phyloP scores from a whole-genome alignment of 2,888 invertebrate genomes.

The Agriotes lineatus region DNA sequence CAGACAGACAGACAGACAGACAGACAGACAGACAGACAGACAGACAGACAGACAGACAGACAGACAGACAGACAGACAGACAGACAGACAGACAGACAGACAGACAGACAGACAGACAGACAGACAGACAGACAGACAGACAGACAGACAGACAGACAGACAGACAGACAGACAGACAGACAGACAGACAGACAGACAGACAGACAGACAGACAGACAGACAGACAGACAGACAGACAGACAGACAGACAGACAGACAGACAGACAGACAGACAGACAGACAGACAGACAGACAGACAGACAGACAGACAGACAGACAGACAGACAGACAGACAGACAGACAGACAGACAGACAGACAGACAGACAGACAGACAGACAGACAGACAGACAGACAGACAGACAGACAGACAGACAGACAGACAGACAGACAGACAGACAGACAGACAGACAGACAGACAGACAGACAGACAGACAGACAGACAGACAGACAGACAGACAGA shows the following conservation, averaged over 20 bases:
- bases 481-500: conserved; percentile 7
- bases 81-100: conserved; percentile 7
- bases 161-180: conserved; percentile 7
- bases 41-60: conserved; percentile 7
- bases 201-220: conserved; percentile 7
- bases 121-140: conserved; percentile 7
- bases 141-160: conserved; percentile 7
- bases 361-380: conserved; percentile 7
- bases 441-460: neutral
- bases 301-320: conserved; percentile 7
- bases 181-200: conserved; percentile 7
- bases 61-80: conserved; percentile 7
- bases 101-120: conserved; percentile 7
- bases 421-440: neutral
- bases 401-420: conserved; percentile 7
- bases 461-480: conserved; percentile 7
- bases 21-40: conserved; percentile 7
- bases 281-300: conserved; percentile 7
- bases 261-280: conserved; percentile 7
- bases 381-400: conserved; percentile 5
- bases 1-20: conserved; percentile 7
- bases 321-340: conserved; percentile 7
- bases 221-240: conserved; percentile 7
- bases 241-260: conserved; percentile 7
- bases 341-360: conserved; percentile 7